Evolutionary conservation across 2,888 invertebrate species (phyloP), one percentile per base, ranked within the genome.

Genomic region (Ennomos erosarius): DNA sequence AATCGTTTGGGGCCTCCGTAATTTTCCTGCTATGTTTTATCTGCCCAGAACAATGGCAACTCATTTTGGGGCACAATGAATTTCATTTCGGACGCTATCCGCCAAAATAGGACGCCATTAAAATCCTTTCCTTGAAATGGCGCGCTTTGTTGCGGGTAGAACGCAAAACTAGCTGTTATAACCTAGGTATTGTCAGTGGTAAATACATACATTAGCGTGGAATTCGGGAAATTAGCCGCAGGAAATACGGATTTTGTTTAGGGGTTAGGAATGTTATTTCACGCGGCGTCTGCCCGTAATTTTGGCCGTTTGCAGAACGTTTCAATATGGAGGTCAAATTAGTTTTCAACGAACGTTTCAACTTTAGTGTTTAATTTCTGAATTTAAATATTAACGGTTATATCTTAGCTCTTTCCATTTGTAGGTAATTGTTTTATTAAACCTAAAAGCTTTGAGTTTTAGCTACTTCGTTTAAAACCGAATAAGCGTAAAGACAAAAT

Each of bases 1-100:
- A 78, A 81, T 78, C 80, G 76, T 71, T 71, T 68, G 70, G 74
- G 77, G 70, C 70, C 82, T 72, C 81, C 76, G 84, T 90, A 90
- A 90, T 90, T 90, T 89, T 89, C 89, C 89, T 89, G 88, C 81
- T 81, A 81, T 87, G 85, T 87, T 88, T 86, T 85, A 87, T 86
- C 88, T 82, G 65, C 53, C 16, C 68, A 75, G 85, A 85, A 90
- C 90, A 88, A 89, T 87, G 75, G 67, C 81, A 79, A 79, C 85
- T 89, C 88, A 87, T 89, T 89, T 90, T 83, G 81, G 81, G 78
- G 74, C 77, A 88, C 84, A 88, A 88, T 88, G 87, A 87, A 85
- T 82, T 84, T 83, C 84, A 84, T 89, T 89, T 86, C 76, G 82
- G 82, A 74, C 77, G 80, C 84, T 76, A 84, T 79, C 78, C 80